Conservation (phyloP, 2,888 invertebrate genomes). For the Beris morrisii region DNA sequence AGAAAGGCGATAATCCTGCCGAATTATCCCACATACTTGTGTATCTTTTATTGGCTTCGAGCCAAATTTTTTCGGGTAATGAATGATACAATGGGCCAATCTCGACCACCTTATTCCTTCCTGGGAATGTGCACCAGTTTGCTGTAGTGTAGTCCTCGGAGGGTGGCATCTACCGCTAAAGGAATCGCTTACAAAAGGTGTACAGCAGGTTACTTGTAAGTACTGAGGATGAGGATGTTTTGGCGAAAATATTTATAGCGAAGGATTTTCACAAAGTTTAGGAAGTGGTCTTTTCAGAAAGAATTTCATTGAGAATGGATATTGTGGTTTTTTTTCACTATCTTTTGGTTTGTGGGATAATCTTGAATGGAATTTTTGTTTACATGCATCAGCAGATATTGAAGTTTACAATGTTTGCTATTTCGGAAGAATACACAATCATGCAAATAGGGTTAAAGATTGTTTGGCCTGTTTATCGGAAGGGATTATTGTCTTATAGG, state of each 20-base stretch:
- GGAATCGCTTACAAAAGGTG: conserved; percentile 1
- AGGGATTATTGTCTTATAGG: too few species aligned
- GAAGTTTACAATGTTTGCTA: too few species aligned
- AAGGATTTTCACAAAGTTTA: background rate
- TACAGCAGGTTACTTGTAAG: conserved; percentile 20
- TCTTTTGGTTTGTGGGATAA: too few species aligned
- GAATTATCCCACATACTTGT: conserved; percentile 25
- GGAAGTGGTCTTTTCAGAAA: too few species aligned
- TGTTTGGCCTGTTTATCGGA: too few species aligned
- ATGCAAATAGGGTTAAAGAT: too few species aligned
- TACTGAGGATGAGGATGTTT: conserved; percentile 24
- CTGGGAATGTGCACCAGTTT: conserved; percentile 14
- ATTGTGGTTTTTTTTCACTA: too few species aligned
- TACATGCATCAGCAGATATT: too few species aligned
- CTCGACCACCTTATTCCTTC: conserved; percentile 14
- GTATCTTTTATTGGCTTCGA: conserved; percentile 24
- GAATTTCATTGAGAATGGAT: too few species aligned
- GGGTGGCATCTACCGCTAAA: conserved; percentile 27
- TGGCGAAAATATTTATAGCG: conserved; percentile 29
- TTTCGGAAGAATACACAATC: too few species aligned
- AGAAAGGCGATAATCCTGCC: conserved; percentile 24
- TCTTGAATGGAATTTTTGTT: too few species aligned
- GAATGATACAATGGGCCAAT: conserved; percentile 28
- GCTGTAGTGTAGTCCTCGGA: conserved; percentile 1
- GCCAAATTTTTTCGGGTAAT: conserved; percentile 6